A percentile compares a stretch with the other conserved stretches of the same genome.
These are phyloP conservation scores for Etheostoma nigrum DNA, from an alignment of 2,797 vertebrate genomes.

Conservation along the genomic window DNA sequence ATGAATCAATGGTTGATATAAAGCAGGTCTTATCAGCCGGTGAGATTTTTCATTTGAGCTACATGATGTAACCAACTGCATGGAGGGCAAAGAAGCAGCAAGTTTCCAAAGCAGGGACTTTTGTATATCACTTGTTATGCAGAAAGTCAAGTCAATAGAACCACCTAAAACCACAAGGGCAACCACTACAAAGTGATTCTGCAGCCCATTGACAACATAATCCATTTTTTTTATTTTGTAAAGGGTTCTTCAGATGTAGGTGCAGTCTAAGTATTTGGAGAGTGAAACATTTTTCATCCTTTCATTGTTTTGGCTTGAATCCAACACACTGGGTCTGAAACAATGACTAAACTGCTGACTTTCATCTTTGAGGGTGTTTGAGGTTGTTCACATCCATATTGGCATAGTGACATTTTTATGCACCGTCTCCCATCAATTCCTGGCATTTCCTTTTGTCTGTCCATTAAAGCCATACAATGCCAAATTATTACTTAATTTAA, in stretches of 20 bases:
- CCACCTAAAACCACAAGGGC: conserved; percentile 10
- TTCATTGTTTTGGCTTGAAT: conserved; percentile 29
- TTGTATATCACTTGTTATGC: conserved; percentile 26
- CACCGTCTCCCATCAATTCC: not conserved
- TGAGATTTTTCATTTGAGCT: conserved; percentile 46
- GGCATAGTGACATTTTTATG: not conserved
- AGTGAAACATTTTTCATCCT: conserved; percentile 18
- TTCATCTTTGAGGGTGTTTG: conserved; percentile 13
- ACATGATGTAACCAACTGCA: conserved; percentile 42
- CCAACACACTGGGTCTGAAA: conserved; percentile 32
- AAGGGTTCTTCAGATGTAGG: conserved; percentile 26
- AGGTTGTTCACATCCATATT: conserved; percentile 17
- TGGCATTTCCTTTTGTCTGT: conserved; percentile 1
- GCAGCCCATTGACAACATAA: conserved; percentile 15
- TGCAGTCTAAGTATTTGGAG: conserved; percentile 23
- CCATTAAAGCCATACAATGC: not conserved
- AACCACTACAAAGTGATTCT: conserved; percentile 15
- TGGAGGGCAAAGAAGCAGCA: conserved; percentile 37
- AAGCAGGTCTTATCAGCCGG: conserved; percentile 30
- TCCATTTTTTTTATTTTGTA: conserved; percentile 18
- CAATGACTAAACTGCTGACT: conserved; percentile 36
- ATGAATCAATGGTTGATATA: conserved; percentile 48
- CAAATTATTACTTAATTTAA: not conserved
- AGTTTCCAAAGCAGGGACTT: conserved; percentile 30
- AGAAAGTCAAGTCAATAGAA: conserved; percentile 24